Base-by-base conservation (phyloP, 2,888 invertebrate genomes). In the Cerceris rybyensis region DNA sequence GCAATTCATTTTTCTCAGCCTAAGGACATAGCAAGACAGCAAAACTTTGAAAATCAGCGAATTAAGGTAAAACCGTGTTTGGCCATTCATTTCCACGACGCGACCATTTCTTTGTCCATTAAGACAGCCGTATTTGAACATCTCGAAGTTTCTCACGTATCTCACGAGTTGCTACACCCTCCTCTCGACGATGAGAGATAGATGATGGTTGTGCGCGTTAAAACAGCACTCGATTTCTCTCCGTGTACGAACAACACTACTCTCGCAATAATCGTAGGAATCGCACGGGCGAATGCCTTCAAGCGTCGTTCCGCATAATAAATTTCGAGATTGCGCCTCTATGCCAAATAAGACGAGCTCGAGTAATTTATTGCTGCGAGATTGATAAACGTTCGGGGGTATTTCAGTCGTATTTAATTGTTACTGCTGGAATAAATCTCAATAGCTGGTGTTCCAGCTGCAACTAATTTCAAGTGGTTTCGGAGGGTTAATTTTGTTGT, bases 171-270 rank as follows among this genome's bases (percentile, higher is more conserved):
- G 65, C 55, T 13, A 39, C 28, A 61, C 61, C 61, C 46, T 61
- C 43, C 43, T n/a, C 52, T 7, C 7, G 55, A 55, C 55, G 28
- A 55, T 55, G 28, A 17, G 63, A 69, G 58, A 67, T 55, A 28
- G 58, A 16, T 50, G 65, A 74, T 69, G 65, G 64, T 16, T 46
- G 58, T 57, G 54, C 39, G 8, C 66, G 39, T 28, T 43, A 46
- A 59, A 58, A 57, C n/a, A 42, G 55, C 55, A 63, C 72, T 65
- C 74, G 74, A 82, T 82, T 82, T 81, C 81, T 73, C 81, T 58
- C 74, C 81, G 55, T 76, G 60, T 74, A 76, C 42, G 76, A 65
- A 54, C 54, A 68, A 65, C 64, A 8, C 6, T 17, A 49, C 49
- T 72, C 61, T 49, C 50, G 61, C 57, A 74, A 80, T 74, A 80